These are phyloP conservation scores for Dendrophyllia cribrosa DNA, from an alignment of 64 coral and sea anemone genomes.

Conservation along the genomic window DNA sequence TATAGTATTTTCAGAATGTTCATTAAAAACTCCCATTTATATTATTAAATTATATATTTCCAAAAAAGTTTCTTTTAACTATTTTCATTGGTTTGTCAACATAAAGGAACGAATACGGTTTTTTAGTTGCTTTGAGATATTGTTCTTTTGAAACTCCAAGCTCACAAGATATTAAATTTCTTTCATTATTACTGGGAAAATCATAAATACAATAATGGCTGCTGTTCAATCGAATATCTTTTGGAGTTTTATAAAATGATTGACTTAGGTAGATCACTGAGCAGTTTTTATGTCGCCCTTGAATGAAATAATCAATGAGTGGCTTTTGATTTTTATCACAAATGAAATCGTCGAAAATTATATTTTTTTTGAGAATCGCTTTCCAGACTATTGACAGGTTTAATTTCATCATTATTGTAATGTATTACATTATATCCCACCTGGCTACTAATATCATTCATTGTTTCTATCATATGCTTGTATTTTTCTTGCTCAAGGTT, in stretches of 20 bases:
- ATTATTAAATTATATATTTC: background rate
- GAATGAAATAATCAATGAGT: slow-evolving; percentile 26
- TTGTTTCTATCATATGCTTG: background rate
- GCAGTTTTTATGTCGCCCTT: slow-evolving; percentile 41
- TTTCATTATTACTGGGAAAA: background rate
- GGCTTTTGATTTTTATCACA: background rate
- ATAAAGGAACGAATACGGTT: slow-evolving; percentile 11
- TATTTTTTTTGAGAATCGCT: too few species aligned
- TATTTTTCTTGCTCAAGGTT: slow-evolving; percentile 51
- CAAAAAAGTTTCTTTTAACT: slow-evolving; percentile 37
- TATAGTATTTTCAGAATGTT: too few species aligned
- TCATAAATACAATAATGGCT: background rate
- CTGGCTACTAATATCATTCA: background rate
- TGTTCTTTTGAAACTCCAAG: background rate
- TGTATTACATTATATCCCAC: too few species aligned
- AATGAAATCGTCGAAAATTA: background rate
- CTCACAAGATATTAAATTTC: background rate
- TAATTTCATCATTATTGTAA: too few species aligned
- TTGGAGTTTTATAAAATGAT: slow-evolving; percentile 17
- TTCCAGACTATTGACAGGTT: too few species aligned
- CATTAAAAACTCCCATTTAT: background rate
- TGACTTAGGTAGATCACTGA: slow-evolving; percentile 10
- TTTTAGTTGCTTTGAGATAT: background rate
- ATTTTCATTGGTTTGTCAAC: slow-evolving; percentile 20
- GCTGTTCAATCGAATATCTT: too few species aligned